A percentile compares a stretch with the other conserved stretches of the same genome.
Evolutionary conservation across 2,888 invertebrate species (phyloP).

Genomic region (Masnerella sp.): DNA sequence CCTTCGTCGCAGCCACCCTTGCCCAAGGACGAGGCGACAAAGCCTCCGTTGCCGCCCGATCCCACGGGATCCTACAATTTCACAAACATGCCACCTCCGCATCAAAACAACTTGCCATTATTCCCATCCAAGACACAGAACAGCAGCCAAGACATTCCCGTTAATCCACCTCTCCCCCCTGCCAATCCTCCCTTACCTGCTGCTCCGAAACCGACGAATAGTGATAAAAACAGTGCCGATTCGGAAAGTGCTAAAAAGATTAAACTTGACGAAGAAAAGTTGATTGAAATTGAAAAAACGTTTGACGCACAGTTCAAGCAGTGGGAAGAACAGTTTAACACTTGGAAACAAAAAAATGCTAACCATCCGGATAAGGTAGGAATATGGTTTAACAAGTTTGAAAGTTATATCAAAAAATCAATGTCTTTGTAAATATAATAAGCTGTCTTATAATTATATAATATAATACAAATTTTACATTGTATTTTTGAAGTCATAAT

Average conservation of each 20-base stretch:
- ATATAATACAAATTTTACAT: too few relatives aligned
- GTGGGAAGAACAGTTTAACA: constrained; percentile 95
- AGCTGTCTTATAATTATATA: not conserved
- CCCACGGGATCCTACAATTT: constrained; percentile 74
- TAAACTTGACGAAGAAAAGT: constrained; percentile 73
- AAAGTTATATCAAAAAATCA: too few relatives aligned
- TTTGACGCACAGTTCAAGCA: constrained; percentile 93
- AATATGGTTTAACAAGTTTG: constrained; percentile 29
- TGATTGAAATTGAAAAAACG: constrained; percentile 86
- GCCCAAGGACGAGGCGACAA: constrained; percentile 74
- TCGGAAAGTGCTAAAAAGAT: constrained; percentile 73
- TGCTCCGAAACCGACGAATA: constrained; percentile 58
- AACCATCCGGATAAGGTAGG: constrained; percentile 92
- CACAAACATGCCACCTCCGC: constrained; percentile 71
- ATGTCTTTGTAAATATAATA: not conserved
- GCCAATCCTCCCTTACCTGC: constrained; percentile 72
- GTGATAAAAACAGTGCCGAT: constrained; percentile 69
- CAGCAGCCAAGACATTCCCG: constrained; percentile 61
- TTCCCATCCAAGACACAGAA: constrained; percentile 68
- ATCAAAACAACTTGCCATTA: constrained; percentile 73
- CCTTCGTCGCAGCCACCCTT: constrained; percentile 71
- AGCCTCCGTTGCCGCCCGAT: constrained; percentile 79
- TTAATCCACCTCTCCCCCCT: constrained; percentile 72
- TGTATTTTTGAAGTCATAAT: not conserved
- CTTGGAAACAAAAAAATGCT: constrained; percentile 94